Conservation (phyloP, 2,797 vertebrate species). For the Sarcoramphus papa region DNA sequence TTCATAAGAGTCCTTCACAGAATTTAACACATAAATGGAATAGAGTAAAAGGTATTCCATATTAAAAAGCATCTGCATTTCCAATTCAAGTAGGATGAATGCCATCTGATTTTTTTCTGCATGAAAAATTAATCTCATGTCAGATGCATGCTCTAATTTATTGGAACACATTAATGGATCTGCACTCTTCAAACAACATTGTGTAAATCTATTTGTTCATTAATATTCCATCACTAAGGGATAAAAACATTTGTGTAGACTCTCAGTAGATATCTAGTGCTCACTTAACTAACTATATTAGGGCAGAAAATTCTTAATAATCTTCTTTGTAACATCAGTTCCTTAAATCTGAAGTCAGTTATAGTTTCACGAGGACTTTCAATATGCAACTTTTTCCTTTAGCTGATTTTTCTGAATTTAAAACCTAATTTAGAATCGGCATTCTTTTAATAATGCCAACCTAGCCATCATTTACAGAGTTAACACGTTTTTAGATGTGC, state of each 20-base stretch:
- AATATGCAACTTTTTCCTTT: not conserved
- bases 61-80: conserved; percentile 19
- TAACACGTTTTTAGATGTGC: not conserved
- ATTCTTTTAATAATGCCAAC: not conserved
- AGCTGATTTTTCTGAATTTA: not conserved
- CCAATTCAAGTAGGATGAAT: not conserved
- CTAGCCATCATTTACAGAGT: not conserved
- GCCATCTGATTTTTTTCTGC: not conserved
- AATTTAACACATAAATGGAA: not conserved
- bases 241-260: not conserved
- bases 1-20: not conserved
- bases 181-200: conserved; percentile 6
- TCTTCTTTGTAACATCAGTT: not conserved
- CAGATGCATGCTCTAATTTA: conserved; percentile 3
- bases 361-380: not conserved
- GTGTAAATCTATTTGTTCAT: conserved; percentile 33
- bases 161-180: not conserved
- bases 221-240: conserved; percentile 7
- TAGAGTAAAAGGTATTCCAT: not conserved
- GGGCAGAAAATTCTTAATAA: not conserved
- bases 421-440: not conserved
- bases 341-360: not conserved
- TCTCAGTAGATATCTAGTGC: not conserved
- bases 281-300: not conserved
- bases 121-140: conserved; percentile 32